phyloP scores from a whole-genome alignment of 2,888 invertebrate genomes.

The Poecilus cupreus region DNA sequence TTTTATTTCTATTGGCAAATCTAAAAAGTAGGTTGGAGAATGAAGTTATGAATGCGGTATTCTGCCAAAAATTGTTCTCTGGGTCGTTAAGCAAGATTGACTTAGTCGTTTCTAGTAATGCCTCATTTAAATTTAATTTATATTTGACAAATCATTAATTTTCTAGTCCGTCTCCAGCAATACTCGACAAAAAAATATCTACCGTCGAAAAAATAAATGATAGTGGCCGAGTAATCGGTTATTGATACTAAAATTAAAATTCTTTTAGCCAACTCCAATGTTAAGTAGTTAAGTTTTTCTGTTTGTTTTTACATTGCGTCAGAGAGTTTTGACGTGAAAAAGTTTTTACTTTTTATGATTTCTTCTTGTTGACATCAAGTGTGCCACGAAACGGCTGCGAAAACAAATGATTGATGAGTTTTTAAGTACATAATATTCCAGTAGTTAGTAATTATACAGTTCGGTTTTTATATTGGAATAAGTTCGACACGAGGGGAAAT shows the following conservation, averaged over 20 bases:
- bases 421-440: conserved; percentile 51
- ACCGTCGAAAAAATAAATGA: not conserved
- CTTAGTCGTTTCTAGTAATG: not conserved
- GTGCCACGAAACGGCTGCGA: conserved; percentile 36
- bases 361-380: conserved; percentile 47
- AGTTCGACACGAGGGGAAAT: conserved; percentile 1
- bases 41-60: not conserved
- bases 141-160: conserved; percentile 37
- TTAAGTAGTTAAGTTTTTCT: conserved; percentile 39
- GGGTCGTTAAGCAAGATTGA: conserved; percentile 32
- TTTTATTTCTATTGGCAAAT: conserved; percentile 10
- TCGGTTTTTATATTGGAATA: conserved; percentile 11
- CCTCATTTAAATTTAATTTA: conserved; percentile 27
- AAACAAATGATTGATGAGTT: conserved; percentile 52
- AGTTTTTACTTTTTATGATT: conserved; percentile 48
- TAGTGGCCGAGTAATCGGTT: not conserved
- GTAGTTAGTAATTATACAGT: conserved; percentile 47
- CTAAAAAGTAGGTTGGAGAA: conserved; percentile 5
- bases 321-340: conserved; percentile 40
- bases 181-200: not conserved
- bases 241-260: conserved; percentile 33
- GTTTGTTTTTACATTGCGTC: conserved; percentile 32
- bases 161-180: not conserved
- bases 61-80: conserved; percentile 18
- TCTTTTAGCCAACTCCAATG: conserved; percentile 24